Percentiles rank a stretch among this genome's conserved stretches.
phyloP scores from a whole-genome alignment of 2,888 invertebrate genomes.

The Callyntrura sp. region DNA sequence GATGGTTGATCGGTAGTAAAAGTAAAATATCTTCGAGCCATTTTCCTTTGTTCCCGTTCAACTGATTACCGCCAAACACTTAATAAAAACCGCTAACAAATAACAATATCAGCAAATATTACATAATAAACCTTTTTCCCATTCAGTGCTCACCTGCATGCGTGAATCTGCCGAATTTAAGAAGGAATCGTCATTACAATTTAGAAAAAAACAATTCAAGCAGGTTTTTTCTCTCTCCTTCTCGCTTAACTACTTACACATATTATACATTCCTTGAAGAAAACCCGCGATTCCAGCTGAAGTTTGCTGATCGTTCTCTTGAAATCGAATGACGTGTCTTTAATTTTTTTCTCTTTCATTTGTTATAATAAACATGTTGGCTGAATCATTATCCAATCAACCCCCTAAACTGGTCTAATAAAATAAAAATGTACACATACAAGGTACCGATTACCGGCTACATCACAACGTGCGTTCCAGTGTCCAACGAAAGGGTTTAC shows the following conservation, averaged over 20 bases:
- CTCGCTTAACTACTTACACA: neutral
- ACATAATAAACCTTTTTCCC: slow-evolving; percentile 8
- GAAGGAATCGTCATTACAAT: slow-evolving; percentile 14
- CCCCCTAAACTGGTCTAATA: slow-evolving; percentile 66
- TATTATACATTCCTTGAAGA: slow-evolving; percentile 3
- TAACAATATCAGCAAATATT: neutral
- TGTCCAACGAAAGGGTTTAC: neutral
- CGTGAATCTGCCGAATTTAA: slow-evolving; percentile 20
- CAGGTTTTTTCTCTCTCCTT: slow-evolving; percentile 8
- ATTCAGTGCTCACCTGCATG: slow-evolving; percentile 2
- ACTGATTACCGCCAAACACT: slow-evolving; percentile 58
- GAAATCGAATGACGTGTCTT: slow-evolving; percentile 50
- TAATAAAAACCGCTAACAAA: slow-evolving; percentile 35
- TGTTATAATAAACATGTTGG: neutral
- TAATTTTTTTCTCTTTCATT: slow-evolving; percentile 40
- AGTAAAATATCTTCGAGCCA: neutral
- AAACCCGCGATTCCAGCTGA: slow-evolving; percentile 55
- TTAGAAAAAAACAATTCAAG: slow-evolving; percentile 33
- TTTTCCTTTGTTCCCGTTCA: slow-evolving; percentile 26
- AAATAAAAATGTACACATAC: slow-evolving; percentile 47
- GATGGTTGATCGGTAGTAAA: neutral
- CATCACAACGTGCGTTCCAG: neutral
- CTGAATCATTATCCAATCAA: slow-evolving; percentile 72
- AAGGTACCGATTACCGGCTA: neutral
- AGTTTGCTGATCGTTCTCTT: slow-evolving; percentile 22